phyloP scores from a whole-genome alignment of 2,888 invertebrate species.

The Chrysina gloriosa region DNA sequence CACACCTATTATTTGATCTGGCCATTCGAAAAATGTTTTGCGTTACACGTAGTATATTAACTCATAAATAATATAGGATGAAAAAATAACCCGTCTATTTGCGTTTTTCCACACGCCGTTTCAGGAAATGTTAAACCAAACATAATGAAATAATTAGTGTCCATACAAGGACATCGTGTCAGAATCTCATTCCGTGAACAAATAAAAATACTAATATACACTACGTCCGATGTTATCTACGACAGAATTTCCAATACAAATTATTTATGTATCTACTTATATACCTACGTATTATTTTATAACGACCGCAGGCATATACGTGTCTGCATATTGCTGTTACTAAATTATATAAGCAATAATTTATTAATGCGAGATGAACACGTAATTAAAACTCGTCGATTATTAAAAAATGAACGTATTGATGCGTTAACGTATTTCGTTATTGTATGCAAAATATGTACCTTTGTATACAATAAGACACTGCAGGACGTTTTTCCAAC shows the following conservation, averaged over 20 bases:
- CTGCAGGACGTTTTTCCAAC: not conserved
- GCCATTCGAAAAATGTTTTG: too few relatives aligned
- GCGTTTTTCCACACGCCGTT: too few relatives aligned
- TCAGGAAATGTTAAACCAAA: too few relatives aligned
- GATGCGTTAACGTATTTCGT: not conserved
- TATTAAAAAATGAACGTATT: not conserved
- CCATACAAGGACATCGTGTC: not conserved
- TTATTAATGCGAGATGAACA: slow-evolving; percentile 7
- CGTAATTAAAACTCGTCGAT: not conserved
- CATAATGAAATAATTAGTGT: not conserved
- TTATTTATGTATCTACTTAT: slow-evolving; percentile 1
- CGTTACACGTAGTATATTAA: too few relatives aligned
- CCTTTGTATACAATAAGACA: not conserved
- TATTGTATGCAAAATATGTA: slow-evolving; percentile 14
- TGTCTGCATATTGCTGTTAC: not conserved
- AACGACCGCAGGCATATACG: not conserved
- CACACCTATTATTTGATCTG: too few relatives aligned
- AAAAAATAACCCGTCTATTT: too few relatives aligned
- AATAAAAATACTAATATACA: not conserved
- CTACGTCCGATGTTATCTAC: slow-evolving; percentile 12
- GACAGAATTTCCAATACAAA: slow-evolving; percentile 1
- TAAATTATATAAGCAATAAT: slow-evolving; percentile 19
- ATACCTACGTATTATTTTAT: not conserved
- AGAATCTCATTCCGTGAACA: not conserved
- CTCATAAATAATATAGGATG: too few relatives aligned